Evolutionary conservation across 2,888 invertebrate species (phyloP).

Genomic region (Athalia rosae): DNA sequence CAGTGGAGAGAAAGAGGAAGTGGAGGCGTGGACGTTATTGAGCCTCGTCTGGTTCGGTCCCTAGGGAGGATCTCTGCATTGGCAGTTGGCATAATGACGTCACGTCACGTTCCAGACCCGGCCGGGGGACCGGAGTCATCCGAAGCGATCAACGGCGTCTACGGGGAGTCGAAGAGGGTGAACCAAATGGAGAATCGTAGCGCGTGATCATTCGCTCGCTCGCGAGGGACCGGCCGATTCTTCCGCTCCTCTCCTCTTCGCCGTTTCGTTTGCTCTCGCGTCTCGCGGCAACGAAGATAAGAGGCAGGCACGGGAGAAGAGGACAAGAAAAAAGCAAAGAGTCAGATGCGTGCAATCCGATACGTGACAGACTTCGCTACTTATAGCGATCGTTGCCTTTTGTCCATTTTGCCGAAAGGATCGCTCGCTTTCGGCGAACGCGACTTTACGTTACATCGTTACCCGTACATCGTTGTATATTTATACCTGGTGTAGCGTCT

Average conservation of each 20-base stretch:
- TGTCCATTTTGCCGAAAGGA: neutral
- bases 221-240: conserved; percentile 19
- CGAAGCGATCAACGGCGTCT: conserved; percentile 9
- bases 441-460: too few species aligned
- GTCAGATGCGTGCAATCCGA: conserved; percentile 70
- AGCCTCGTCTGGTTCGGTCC: conserved; percentile 50
- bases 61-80: conserved; percentile 14
- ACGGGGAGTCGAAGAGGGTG: conserved; percentile 9
- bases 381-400: neutral
- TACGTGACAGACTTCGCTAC: conserved; percentile 69
- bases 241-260: neutral
- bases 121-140: conserved; percentile 55
- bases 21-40: conserved; percentile 41
- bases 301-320: conserved; percentile 42
- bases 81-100: conserved; percentile 57
- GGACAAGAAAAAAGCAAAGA: conserved; percentile 49
- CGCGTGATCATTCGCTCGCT: conserved; percentile 60
- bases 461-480: too few species aligned
- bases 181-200: conserved; percentile 59
- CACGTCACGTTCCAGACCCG: conserved; percentile 66
- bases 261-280: neutral
- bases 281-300: conserved; percentile 31
- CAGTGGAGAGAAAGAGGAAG: neutral
- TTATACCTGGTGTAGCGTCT: too few species aligned
- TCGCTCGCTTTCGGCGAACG: too few species aligned